phyloP scores from a whole-genome alignment of 35 echinoderm and acorn worm genomes.

The Ophiothrix spiculata region DNA sequence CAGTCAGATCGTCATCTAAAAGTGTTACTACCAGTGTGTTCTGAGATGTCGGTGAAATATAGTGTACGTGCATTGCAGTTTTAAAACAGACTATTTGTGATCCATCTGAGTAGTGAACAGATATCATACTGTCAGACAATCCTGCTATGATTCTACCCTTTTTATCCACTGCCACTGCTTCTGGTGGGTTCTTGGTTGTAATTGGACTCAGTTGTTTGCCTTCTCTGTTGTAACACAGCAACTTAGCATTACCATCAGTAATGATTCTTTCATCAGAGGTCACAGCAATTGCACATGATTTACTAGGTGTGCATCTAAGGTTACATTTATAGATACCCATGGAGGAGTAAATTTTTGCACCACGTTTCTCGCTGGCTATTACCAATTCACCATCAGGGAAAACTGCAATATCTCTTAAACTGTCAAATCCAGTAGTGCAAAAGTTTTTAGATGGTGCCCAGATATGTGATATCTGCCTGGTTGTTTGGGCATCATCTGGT shows the following conservation, averaged over 20 bases:
- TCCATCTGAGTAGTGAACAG: background rate
- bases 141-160: background rate
- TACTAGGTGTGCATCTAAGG: background rate
- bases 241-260: background rate
- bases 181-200: background rate
- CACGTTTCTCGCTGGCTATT: background rate
- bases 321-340: background rate
- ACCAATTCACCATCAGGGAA: background rate
- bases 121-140: background rate
- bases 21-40: background rate
- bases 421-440: background rate
- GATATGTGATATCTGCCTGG: background rate
- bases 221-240: background rate
- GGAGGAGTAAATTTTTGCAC: background rate
- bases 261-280: background rate
- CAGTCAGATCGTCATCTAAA: background rate
- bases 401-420: background rate
- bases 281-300: background rate
- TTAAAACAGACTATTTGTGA: background rate
- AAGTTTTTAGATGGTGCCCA: background rate
- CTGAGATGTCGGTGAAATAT: background rate
- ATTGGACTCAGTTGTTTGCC: background rate
- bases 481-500: background rate
- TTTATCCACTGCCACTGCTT: background rate
- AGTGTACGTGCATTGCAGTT: background rate